These are phyloP conservation scores for Perdita meconis DNA, from an alignment of 2,888 invertebrate species.

Conservation along the genomic window DNA sequence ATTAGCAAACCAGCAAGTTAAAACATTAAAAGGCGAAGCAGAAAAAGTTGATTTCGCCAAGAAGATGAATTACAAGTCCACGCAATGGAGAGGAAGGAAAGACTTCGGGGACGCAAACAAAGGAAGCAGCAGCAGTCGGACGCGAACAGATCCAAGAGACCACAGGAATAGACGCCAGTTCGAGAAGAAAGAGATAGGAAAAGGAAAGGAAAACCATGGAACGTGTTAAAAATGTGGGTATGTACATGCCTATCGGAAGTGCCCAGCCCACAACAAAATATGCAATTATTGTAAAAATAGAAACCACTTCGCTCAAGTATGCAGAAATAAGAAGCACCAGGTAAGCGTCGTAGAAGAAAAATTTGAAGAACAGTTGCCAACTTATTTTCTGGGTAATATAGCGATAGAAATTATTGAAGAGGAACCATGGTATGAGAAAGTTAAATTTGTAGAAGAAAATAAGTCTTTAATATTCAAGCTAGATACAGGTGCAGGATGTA, in stretches of 20 bases:
- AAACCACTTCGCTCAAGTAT: not conserved
- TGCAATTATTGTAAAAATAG: not conserved
- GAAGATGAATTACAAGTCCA: not conserved
- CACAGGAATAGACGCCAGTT: not conserved
- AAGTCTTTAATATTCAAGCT: not conserved
- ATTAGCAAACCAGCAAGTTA: not conserved
- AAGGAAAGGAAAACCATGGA: not conserved
- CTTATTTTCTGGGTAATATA: constrained; percentile 2
- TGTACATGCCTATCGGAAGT: not conserved
- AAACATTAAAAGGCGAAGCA: not conserved
- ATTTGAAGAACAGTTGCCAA: not conserved
- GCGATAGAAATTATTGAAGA: not conserved
- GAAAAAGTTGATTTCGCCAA: not conserved
- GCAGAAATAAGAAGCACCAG: not conserved
- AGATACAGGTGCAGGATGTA: constrained; percentile 1
- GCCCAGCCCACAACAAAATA: constrained; percentile 1
- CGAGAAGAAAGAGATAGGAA: not conserved
- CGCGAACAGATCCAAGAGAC: not conserved
- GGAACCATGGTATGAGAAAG: constrained; percentile 1
- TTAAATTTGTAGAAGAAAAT: not conserved
- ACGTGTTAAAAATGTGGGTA: constrained; percentile 1
- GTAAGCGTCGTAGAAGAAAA: not conserved
- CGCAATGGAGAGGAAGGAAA: not conserved
- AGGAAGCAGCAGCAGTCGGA: too few species aligned
- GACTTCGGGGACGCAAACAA: not conserved